These are phyloP conservation scores for Glyptemys insculpta DNA, from an alignment of 2,797 vertebrate species.

Conservation along the genomic window DNA sequence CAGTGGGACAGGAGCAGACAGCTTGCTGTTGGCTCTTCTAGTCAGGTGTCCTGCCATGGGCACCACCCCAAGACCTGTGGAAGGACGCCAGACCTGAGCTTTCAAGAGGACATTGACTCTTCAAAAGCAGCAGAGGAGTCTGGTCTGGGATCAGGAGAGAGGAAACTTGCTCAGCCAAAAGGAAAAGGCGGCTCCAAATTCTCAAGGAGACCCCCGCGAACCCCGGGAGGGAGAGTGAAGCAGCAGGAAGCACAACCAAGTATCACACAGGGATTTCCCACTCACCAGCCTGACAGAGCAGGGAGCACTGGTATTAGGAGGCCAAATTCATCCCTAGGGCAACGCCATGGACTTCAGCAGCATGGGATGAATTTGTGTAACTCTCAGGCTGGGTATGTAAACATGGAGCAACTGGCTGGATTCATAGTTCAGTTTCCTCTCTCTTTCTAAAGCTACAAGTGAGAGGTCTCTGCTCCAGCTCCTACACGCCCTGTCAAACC, in stretches of 20 bases:
- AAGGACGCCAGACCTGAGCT: neutral
- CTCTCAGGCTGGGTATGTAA: neutral
- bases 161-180: neutral
- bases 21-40: neutral
- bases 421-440: neutral
- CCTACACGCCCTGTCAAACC: neutral
- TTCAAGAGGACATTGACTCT: neutral
- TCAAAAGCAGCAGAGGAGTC: neutral
- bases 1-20: neutral
- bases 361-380: fast-evolving
- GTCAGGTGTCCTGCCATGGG: neutral
- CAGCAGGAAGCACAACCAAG: neutral
- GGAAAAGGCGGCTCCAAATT: neutral
- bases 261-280: neutral
- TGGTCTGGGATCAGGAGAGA: neutral
- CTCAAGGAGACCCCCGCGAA: neutral
- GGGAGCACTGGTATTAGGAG: neutral
- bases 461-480: too few relatives aligned
- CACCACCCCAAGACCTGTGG: too few relatives aligned
- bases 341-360: fast-evolving
- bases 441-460: too few relatives aligned
- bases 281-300: neutral
- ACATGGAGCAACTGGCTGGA: neutral
- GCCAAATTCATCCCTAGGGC: fast-evolving
- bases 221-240: neutral